phyloP scores from a whole-genome alignment of 2,888 invertebrate species.

The Hemicrepidius hirtus region DNA sequence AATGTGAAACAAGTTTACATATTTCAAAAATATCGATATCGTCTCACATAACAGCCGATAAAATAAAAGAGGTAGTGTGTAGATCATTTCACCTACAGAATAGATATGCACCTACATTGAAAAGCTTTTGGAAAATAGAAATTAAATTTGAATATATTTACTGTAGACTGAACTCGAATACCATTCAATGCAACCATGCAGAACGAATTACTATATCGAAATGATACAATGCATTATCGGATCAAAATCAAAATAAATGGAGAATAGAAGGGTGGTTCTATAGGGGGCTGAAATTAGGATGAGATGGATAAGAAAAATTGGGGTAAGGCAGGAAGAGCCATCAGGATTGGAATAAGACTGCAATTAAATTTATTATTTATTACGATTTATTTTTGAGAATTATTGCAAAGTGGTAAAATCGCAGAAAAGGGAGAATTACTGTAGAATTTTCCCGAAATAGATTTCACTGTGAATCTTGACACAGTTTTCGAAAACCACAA shows the following conservation, averaged over 20 bases:
- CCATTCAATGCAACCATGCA: conserved; percentile 53
- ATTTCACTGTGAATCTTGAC: too few species aligned
- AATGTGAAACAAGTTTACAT: too few species aligned
- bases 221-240: conserved; percentile 62
- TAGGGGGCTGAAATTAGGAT: conserved; percentile 57
- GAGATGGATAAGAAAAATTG: conserved; percentile 33
- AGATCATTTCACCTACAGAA: too few species aligned
- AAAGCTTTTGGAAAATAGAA: neutral
- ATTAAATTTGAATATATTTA: conserved; percentile 36
- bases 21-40: too few species aligned
- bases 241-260: conserved; percentile 65
- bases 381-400: conserved; percentile 19
- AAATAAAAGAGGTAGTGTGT: neutral
- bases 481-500: too few species aligned
- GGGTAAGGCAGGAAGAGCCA: conserved; percentile 14
- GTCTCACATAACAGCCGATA: too few species aligned
- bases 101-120: neutral
- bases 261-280: conserved; percentile 63
- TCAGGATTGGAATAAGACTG: conserved; percentile 29
- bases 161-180: conserved; percentile 18
- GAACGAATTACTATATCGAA: conserved; percentile 59
- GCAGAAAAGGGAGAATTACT: too few species aligned
- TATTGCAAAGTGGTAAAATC: too few species aligned
- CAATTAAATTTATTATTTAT: conserved; percentile 30
- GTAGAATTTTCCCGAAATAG: too few species aligned